Base-by-base conservation (phyloP, 2,888 invertebrate species). In the Buathra laborator region DNA sequence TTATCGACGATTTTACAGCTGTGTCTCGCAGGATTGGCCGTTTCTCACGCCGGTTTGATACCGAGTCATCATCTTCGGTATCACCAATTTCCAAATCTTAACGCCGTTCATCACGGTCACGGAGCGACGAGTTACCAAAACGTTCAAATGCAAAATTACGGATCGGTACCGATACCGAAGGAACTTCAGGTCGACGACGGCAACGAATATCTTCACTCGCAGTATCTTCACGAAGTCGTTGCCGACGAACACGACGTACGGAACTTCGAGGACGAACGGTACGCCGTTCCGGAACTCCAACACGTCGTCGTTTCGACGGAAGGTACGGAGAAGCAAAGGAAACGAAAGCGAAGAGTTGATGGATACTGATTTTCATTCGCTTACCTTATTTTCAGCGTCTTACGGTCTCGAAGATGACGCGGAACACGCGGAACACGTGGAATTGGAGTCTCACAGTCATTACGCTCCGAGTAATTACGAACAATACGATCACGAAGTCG, bases 101-200 rank as follows among this genome's bases (percentile, higher is more conserved):
- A 88, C 32, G 84, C 90, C 3, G 87, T 91, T 32, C 88, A 92
- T 86, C 92, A 92, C 53, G 92, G 92, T 0, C 88, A 92, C 62
- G 92, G 92, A 48, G 93, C 93, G 3, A 92, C 91, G 24, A 92
- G 93, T 81, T 93, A 93, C 87, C 93, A 92, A 76, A 92, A 92
- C 51, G 90, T 92, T 16, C 88, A 92, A 9, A 84, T 92, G 12
- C 85, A 92, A 71, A 91, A 90, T 86, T 89, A 91, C 48, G 88
- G 87, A 12, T 88, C 89, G 1, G 88, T 91, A 37, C 89, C 90
- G 24, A 84, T 92, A 75, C 89, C 89, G 0, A 85, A 82, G 2
- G 82, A 89, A 37, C 84, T 87, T 3, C 86, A 79, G 53, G 76
- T 84, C 12, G 86, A 89, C 46, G 87, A 89, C 14, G 87, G 86